phyloP scores from a whole-genome alignment of 2,888 invertebrate species.

The Cryptus armator region DNA sequence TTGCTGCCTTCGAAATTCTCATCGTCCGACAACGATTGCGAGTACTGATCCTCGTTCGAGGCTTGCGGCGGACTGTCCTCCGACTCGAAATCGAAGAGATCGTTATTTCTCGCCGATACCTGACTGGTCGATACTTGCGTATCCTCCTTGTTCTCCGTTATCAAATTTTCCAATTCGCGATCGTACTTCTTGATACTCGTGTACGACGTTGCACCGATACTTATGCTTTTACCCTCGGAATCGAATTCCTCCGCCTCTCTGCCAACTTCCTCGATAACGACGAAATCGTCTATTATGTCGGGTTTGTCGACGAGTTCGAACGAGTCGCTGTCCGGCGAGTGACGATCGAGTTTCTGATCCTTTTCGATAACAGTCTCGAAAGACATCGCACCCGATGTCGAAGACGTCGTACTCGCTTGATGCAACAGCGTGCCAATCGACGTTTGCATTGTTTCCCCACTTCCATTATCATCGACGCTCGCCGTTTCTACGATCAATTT shows the following conservation, averaged over 20 bases:
- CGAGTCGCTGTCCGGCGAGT: slow-evolving; percentile 93
- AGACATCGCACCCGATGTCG: slow-evolving; percentile 81
- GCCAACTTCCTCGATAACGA: slow-evolving; percentile 95
- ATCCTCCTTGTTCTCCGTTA: slow-evolving; percentile 75
- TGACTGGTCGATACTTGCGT: slow-evolving; percentile 65
- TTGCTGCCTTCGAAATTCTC: slow-evolving; percentile 89
- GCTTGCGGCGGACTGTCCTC: slow-evolving; percentile 84
- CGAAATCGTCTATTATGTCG: slow-evolving; percentile 94
- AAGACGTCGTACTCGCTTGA: slow-evolving; percentile 83
- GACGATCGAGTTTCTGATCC: slow-evolving; percentile 78
- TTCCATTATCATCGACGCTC: slow-evolving; percentile 85
- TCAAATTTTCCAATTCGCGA: slow-evolving; percentile 86
- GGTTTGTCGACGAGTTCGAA: slow-evolving; percentile 96
- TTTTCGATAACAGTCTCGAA: slow-evolving; percentile 82
- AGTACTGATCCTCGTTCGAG: slow-evolving; percentile 82
- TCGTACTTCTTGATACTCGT: slow-evolving; percentile 87
- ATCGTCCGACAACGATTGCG: slow-evolving; percentile 83
- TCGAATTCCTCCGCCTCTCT: slow-evolving; percentile 94
- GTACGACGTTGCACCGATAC: slow-evolving; percentile 86
- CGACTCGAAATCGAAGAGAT: slow-evolving; percentile 83
- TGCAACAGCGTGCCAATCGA: slow-evolving; percentile 81
- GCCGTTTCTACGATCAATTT: slow-evolving; percentile 85
- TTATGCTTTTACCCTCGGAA: slow-evolving; percentile 92
- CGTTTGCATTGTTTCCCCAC: slow-evolving; percentile 82
- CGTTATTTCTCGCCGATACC: slow-evolving; percentile 67